phyloP scores from a whole-genome alignment of 2,797 vertebrate genomes.

The Ptychadena robeensis region DNA sequence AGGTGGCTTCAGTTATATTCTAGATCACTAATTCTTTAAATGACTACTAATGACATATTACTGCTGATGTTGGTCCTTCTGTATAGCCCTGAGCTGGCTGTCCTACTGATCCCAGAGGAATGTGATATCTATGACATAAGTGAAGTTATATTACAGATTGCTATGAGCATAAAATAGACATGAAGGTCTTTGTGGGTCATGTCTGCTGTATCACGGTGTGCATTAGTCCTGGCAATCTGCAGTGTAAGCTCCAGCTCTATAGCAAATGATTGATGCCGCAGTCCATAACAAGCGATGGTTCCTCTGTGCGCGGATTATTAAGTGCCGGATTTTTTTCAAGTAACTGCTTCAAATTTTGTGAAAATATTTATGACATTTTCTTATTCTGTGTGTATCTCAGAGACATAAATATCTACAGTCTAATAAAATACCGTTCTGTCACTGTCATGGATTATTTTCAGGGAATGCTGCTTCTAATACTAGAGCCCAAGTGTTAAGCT shows the following conservation, averaged over 20 bases:
- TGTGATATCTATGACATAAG: neutral
- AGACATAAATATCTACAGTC: neutral
- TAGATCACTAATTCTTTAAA: neutral
- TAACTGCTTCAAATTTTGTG: neutral
- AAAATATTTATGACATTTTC: conserved; percentile 1
- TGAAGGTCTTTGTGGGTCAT: neutral
- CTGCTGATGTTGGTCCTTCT: neutral
- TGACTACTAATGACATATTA: neutral
- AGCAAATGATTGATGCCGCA: neutral
- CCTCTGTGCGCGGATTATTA: neutral
- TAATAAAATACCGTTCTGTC: neutral
- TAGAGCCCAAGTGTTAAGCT: too few relatives aligned
- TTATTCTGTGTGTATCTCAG: neutral
- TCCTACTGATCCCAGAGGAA: neutral
- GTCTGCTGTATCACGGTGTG: neutral
- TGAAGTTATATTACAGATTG: conserved; percentile 2
- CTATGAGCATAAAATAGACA: neutral
- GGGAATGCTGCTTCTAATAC: neutral
- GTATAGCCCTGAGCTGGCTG: neutral
- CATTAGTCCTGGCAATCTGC: neutral
- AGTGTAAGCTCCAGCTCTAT: neutral
- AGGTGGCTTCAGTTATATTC: too few relatives aligned
- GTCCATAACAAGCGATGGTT: neutral
- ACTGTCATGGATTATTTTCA: neutral
- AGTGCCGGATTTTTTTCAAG: neutral